Base-by-base conservation (phyloP, 2,113 vertebrate genomes). In the Machaerirhynchus nigripectus region DNA sequence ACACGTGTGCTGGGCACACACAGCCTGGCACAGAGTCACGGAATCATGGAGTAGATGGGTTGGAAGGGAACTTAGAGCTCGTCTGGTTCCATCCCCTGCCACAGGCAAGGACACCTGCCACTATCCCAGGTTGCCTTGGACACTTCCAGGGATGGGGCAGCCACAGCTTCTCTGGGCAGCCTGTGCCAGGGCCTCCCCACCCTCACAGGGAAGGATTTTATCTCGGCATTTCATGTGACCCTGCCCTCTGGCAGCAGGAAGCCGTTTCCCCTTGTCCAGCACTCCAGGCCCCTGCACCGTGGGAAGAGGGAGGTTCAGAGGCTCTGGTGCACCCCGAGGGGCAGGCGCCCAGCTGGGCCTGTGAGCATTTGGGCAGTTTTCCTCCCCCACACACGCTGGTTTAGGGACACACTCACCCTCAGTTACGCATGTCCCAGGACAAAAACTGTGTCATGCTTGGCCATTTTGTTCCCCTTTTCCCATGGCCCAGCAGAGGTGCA, bases 171-270 rank as follows among this genome's bases (percentile, higher is more conserved):
- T 46, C 69, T 75, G 53, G 60, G 28, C 44, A 46, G 4, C 47
- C 57, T 15, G 31, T 57, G 50, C 57, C 59, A 37, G 50, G n/a
- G 20, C 22, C 35, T 33, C 2, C 0, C 7, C 78, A 26, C 21
- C 6, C 53, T 68, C 46, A 8, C 9, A 9, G n/a, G 30, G 53
- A 39, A n/a, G n/a, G 1, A 17, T 44, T 52, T n/a, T 13, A 23
- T 14, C 28, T 28, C 3, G 0, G 1, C 28, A 17, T 74, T 18
- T 5, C 44, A 24, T 44, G 47, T 18, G 2, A 4, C 14, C 19
- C 44, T 81, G 46, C 33, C 68, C n/a, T 35, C 24, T 40, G 79
- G 39, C 69, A 60, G 39, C 13, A 2, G 61, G 46, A 59, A n/a
- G 21, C 53, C 53, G 7, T 46, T 33, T 33, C 60, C 57, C 37